These are phyloP conservation scores for Anorthoa munda DNA, from an alignment of 2,888 invertebrate genomes.

Conservation along the genomic window DNA sequence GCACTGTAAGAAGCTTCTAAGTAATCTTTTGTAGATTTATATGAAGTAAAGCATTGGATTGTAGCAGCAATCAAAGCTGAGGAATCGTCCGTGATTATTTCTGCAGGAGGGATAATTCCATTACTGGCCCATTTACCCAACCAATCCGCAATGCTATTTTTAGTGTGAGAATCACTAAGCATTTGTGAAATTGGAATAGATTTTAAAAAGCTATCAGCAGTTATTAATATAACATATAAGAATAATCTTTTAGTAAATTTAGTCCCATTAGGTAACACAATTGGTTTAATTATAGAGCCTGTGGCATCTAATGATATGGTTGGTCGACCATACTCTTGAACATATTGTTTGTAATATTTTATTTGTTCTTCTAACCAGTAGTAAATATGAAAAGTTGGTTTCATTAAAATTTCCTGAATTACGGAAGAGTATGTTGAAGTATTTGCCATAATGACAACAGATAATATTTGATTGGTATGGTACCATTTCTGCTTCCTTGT, in stretches of 20 bases:
- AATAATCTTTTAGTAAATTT: conserved; percentile 47
- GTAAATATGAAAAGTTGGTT: conserved; percentile 44
- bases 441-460: conserved; percentile 45
- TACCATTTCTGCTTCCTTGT: conserved; percentile 43
- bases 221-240: conserved; percentile 47
- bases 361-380: conserved; percentile 46
- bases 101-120: conserved; percentile 46
- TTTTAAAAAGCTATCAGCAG: conserved; percentile 47
- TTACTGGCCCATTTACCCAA: conserved; percentile 45
- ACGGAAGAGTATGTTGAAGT: conserved; percentile 44
- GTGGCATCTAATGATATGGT: conserved; percentile 46
- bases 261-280: conserved; percentile 42
- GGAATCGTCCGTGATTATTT: conserved; percentile 49
- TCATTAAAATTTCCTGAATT: conserved; percentile 46
- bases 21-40: conserved; percentile 50
- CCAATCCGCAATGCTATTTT: conserved; percentile 46
- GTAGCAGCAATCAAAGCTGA: conserved; percentile 50
- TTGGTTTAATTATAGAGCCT: conserved; percentile 46
- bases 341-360: conserved; percentile 46
- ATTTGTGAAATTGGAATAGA: conserved; percentile 47
- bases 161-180: conserved; percentile 46
- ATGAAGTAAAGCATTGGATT: conserved; percentile 50
- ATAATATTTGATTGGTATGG: conserved; percentile 45
- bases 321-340: conserved; percentile 44
- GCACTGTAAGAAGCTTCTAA: conserved; percentile 48